Percentiles rank a stretch among this genome's conserved stretches.
These are phyloP conservation scores for Tautogolabrus adspersus DNA, from an alignment of 2,113 vertebrate species.

Conservation along the genomic window DNA sequence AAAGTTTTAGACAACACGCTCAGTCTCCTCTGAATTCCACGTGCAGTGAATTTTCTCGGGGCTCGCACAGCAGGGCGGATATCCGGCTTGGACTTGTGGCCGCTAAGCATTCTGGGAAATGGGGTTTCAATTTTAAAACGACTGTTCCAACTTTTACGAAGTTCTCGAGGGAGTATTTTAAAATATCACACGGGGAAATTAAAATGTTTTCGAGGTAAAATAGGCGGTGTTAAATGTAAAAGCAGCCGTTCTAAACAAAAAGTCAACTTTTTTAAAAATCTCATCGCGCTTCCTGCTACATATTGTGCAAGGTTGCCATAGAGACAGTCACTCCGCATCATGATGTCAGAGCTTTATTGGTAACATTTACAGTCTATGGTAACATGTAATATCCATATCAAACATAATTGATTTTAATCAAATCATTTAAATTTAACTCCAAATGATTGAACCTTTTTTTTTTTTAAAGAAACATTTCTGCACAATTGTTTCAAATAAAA, in stretches of 20 bases:
- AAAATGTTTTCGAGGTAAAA: background rate
- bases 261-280: too few relatives aligned
- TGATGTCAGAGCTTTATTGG: too few relatives aligned
- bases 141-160: background rate
- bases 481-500: too few relatives aligned
- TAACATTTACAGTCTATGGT: too few relatives aligned
- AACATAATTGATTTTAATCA: too few relatives aligned
- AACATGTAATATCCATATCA: too few relatives aligned
- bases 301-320: background rate
- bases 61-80: background rate
- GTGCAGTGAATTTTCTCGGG: slow-evolving; percentile 5
- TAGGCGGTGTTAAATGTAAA: too few relatives aligned
- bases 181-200: accelerated
- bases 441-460: too few relatives aligned
- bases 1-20: background rate
- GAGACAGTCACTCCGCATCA: background rate
- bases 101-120: slow-evolving; percentile 61
- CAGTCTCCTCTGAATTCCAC: background rate
- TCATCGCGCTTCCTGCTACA: too few relatives aligned
- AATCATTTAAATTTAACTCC: too few relatives aligned
- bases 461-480: too few relatives aligned
- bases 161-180: background rate
- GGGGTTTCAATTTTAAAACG: background rate
- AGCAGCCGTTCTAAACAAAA: too few relatives aligned
- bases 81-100: slow-evolving; percentile 8